These are phyloP conservation scores for Tetramorium parvispinum DNA, from an alignment of 1,140 invertebrate species.

Conservation along the genomic window DNA sequence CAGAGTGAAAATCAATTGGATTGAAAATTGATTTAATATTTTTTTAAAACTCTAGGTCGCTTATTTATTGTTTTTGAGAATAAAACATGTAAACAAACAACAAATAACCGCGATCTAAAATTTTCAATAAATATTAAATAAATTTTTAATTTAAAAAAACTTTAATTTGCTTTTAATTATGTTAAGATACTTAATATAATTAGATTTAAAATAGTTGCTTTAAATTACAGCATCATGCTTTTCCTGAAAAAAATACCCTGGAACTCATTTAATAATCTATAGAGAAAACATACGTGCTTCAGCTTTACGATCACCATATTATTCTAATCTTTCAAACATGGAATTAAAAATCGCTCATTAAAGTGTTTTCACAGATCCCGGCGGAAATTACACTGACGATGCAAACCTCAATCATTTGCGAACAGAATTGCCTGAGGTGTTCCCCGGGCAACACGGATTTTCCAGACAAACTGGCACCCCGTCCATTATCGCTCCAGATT, in stretches of 20 bases:
- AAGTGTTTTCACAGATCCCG: not conserved
- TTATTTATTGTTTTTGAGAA: not conserved
- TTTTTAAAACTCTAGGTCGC: too few relatives aligned
- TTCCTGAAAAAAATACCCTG: not conserved
- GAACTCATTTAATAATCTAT: not conserved
- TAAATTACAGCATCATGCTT: not conserved
- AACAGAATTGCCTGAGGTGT: not conserved
- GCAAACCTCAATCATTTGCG: slow-evolving; percentile 15
- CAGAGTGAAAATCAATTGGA: not conserved
- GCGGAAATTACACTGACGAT: slow-evolving; percentile 24
- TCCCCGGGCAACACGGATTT: slow-evolving; percentile 24
- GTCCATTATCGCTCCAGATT: slow-evolving; percentile 38
- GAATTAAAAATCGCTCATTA: slow-evolving; percentile 1
- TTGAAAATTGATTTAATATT: too few relatives aligned
- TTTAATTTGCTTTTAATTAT: not conserved
- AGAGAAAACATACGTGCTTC: not conserved
- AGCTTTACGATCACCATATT: not conserved
- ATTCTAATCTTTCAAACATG: slow-evolving; percentile 15
- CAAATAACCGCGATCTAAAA: not conserved
- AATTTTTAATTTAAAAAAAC: not conserved
- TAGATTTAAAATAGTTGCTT: not conserved
- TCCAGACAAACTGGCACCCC: slow-evolving; percentile 24
- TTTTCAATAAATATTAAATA: not conserved
- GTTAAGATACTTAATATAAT: not conserved
- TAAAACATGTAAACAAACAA: not conserved